Evolutionary conservation across 2,797 vertebrate species (phyloP), one percentile per base, ranked within the genome.

Genomic region (Diplodus puntazzo): DNA sequence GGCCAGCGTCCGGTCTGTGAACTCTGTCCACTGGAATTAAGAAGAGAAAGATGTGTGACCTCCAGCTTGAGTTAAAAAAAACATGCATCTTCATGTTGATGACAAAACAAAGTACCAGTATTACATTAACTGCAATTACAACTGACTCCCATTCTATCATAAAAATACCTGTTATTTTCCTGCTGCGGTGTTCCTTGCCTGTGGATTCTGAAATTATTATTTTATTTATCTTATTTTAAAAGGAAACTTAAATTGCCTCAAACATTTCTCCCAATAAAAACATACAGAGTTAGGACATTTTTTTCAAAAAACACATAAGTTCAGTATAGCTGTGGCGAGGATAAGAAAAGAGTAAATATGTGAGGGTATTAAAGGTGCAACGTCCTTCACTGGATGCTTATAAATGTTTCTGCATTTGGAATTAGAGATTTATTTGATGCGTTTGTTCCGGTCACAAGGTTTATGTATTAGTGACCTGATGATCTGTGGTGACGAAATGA

Each of bases 1-100:
- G 78, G 97, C 97, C 93, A 98, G 93, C 39, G 97, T 98, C 90
- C 96, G 94, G 89, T 98, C 97, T 25, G 97, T 97, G 93, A 98
- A 98, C 94, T 98, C 97, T 85, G 97, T 97, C 97, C 97, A 98
- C 97, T 98, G 91, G 20, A 95, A 94, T 69, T 3, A 86, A 64
- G 87, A 75, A 81, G 18, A 52, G 10, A 59, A 52, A 64, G 30
- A 81, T 14, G 11, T 2, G n/a, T 34, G 49, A 81, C 34, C 1
- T 53, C 73, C 9, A 42, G 34, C 9, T 55, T 62, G 45, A 73
- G 74, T 59, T 14, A 64, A 53, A 75, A 57, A 55, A 3, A 42
- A 69, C 11, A 12, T 14, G 27, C 48, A 2, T 0, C 0, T 39
- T 59, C 34, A 10, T 27, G 48, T 49, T 46, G 46, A 67, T n/a